These are phyloP conservation scores for Arctocebus calabarensis DNA, from an alignment of 2,797 vertebrate genomes.

Conservation along the genomic window DNA sequence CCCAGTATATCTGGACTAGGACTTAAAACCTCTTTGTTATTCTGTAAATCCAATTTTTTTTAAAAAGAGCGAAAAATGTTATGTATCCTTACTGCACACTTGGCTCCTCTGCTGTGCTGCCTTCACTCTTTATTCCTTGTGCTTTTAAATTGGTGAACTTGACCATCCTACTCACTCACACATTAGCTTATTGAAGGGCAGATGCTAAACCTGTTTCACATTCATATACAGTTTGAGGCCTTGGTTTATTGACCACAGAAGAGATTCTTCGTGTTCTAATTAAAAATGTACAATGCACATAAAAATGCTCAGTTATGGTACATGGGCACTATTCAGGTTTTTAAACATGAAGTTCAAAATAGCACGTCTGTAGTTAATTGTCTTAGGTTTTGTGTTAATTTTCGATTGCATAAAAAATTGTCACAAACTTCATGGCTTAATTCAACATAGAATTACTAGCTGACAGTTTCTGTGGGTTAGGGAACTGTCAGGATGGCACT, in stretches of 20 bases:
- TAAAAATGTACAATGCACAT: not conserved
- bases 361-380: not conserved
- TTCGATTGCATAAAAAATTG: not conserved
- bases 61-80: not conserved
- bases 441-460: not conserved
- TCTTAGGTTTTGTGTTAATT: not conserved
- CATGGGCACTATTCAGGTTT: not conserved
- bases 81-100: not conserved
- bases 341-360: not conserved
- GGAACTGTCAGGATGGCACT: accelerated
- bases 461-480: not conserved
- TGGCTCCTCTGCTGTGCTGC: not conserved
- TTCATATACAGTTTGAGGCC: not conserved
- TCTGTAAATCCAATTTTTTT: not conserved
- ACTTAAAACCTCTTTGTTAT: not conserved
- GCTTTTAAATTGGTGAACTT: not conserved
- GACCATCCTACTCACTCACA: not conserved
- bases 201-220: not conserved
- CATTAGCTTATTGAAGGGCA: not conserved
- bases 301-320: not conserved
- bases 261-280: slow-evolving; percentile 36
- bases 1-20: accelerated
- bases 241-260: not conserved
- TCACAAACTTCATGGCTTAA: not conserved
- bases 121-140: not conserved